Base-by-base conservation (phyloP, 2,888 invertebrate species). In the Bellardia bayeri region DNA sequence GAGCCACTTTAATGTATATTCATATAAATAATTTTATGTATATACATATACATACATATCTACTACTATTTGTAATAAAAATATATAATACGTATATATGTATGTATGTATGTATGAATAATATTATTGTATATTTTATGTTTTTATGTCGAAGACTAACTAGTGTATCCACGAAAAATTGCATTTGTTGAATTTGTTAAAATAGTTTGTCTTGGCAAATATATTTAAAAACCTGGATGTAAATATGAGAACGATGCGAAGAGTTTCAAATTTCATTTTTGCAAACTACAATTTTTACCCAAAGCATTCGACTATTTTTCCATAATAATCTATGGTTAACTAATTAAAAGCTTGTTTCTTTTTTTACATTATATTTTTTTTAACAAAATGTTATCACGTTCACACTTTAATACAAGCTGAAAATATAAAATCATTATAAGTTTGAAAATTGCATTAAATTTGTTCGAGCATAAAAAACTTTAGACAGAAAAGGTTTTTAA, bases 371-470 rank as follows among this genome's bases (percentile, higher is more conserved):
- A 42, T 42, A 2, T 37, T 6, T 51, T 63, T 33, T 30, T 30
- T n/a, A 9, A 3, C 7, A 58, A 74, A 66, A 51, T 56, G 7
- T 11, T 56, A 16, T 75, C 56, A 54, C 37, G 30, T 71, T 69
- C 13, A 76, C 40, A 69, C 40, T 74, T 64, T 45, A 7, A n/a
- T 14, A 40, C 23, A 37, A 66, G n/a, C 14, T 54, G 42, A 49
- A 13, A 76, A 45, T 40, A 68, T 51, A 45, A 61, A 78, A 78
- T 56, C 63, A 78, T 83, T 78, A 72, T 30, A 76, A 83, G 54
- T 83, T 83, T 71, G 2, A 37, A 64, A 83, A 83, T 83, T 78
- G 71, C 71, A 83, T 83, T 83, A 83, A 78, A 64, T 64, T 54
- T 64, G 45, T 78, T 71, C 9, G 45, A 64, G 71, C 78, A 58